Evolutionary conservation across 2,888 invertebrate species (phyloP), one percentile per base, ranked within the genome.

Genomic region (Callosobruchus maculatus): DNA sequence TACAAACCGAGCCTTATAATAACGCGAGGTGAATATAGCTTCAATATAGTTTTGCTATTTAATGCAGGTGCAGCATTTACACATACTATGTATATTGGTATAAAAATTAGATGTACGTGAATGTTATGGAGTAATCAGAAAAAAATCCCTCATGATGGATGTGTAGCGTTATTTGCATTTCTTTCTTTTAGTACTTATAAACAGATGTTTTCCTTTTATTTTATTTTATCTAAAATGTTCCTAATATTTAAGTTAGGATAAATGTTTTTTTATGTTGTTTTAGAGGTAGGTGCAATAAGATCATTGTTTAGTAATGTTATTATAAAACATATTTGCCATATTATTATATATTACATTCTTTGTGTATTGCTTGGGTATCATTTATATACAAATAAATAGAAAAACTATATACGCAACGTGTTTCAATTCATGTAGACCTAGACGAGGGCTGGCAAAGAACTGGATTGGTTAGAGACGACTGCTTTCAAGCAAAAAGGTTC

Each of bases 281-380:
- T 85, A 86, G 85, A 84, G 85, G 85, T 87, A 87, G 87, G 87
- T 87, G 87, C 87, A 87, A 87, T 87, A 87, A 85, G 83, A 85
- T 81, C 81, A 81, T 82, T 82, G 79, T 84, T 84, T 82, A 84
- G 83, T 84, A 83, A 83, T 81, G 83, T 85, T 84, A 84, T 83
- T 74, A 83, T 83, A 84, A 84, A 84, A 84, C 83, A 84, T 86
- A 85, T 86, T 87, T 87, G 87, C 88, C 87, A 88, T 88, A 87
- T 85, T 82, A 82, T 81, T 86, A 86, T 85, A 73, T 76, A 81
- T 83, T 82, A 84, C 85, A 86, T 85, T 85, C 83, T 84, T 86
- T 87, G 86, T 88, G 86, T 87, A 87, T 83, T 86, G 87, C 87
- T 87, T 87, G 85, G 86, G 86, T 86, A 87, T 87, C 85, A 86